Percentiles rank a stretch among this genome's conserved stretches.
Conservation (phyloP, 2,113 vertebrate species). For the Chamaetylas fuelleborni region DNA sequence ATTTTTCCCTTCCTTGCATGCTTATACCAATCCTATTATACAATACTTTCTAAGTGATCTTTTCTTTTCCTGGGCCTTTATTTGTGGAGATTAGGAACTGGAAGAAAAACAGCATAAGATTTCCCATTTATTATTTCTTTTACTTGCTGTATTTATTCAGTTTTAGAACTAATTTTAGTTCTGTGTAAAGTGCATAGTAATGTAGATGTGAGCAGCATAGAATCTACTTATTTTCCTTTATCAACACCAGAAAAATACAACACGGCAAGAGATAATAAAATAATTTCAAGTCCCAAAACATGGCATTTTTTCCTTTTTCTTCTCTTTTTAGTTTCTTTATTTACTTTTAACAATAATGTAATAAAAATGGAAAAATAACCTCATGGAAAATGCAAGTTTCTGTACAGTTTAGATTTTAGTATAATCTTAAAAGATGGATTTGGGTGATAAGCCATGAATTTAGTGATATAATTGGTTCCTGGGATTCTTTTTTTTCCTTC, state of each 20-base stretch:
- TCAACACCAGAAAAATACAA: not conserved
- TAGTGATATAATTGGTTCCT: not conserved
- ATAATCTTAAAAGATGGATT: not conserved
- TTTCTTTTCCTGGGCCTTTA: not conserved
- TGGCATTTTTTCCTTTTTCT: not conserved
- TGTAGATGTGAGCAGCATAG: not conserved
- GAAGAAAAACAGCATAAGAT: not conserved
- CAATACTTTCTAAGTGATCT: not conserved
- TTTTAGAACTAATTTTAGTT: not conserved
- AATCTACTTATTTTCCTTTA: not conserved
- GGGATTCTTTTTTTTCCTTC: not conserved
- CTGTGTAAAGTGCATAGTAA: not conserved
- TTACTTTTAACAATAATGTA: not conserved
- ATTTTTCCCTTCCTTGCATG: not conserved
- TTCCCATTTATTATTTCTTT: not conserved
- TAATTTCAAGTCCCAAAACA: not conserved
- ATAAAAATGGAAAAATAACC: not conserved
- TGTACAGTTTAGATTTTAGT: not conserved
- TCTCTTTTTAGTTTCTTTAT: not conserved
- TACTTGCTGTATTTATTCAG: not conserved
- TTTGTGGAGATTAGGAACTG: not conserved
- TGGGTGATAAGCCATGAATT: not conserved
- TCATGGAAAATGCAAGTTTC: not conserved
- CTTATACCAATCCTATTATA: not conserved
- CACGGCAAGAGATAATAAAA: not conserved